Base-by-base conservation (phyloP, 1,140 invertebrate species). In the Diprion similis region DNA sequence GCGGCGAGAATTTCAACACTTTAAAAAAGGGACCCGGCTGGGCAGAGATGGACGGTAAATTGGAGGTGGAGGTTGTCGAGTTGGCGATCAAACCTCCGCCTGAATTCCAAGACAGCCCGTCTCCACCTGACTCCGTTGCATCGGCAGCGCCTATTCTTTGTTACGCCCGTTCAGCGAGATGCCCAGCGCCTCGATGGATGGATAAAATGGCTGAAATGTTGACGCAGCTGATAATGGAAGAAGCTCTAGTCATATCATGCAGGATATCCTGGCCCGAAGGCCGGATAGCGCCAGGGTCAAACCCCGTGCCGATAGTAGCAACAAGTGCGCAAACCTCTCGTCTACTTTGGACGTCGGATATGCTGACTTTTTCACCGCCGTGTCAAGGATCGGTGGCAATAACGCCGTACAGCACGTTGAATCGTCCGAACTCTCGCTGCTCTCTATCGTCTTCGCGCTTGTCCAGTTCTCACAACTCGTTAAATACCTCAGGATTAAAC, bases 401-500 rank as follows among this genome's bases (percentile, higher is more conserved):
- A 18, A 88, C 86, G 8, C 87, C 87, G 0, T 88, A 88, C 47
- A 88, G 83, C 68, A 88, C 86, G 70, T 85, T 84, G 7, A 90
- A 90, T 81, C 89, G 93, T 76, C 93, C 93, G 13, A 92, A 92
- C 75, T 94, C 93, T 0, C 86, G 93, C 3, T 94, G 91, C 77
- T 95, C 94, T 0, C 82, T 95, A 0, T 91, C 93, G 0, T 91
- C 90, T 6, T 94, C 94, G 17, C 89, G 94, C 8, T 87, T 95
- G 1, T 95, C 94, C 64, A 94, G 93, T 80, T 95, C 94, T 66
- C 94, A 95, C 81, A 95, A 95, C 79, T 95, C 94, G 0, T 90
- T 95, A 71, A 90, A 92, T 51, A 93, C 92, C 7, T 91, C 94
- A 47, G 92, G 93, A 7, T 84, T 90, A 10, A 89, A 91, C 8